phyloP scores from a whole-genome alignment of 2,113 vertebrate species.

The Phycodurus eques region DNA sequence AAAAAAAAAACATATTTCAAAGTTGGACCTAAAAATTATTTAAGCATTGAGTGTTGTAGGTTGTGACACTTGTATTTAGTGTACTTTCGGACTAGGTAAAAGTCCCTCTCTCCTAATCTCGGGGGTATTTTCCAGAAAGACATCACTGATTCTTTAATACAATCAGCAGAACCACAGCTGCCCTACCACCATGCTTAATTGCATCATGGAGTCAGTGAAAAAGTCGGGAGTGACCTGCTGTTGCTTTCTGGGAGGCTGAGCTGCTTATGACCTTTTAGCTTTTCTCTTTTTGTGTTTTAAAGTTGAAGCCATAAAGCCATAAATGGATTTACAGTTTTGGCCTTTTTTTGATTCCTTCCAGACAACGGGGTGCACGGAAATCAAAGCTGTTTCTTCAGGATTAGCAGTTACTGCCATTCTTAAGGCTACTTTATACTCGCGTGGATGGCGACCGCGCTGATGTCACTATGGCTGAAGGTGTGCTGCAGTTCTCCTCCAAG shows the following conservation, averaged over 20 bases:
- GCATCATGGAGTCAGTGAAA: slow-evolving; percentile 69
- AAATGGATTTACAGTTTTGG: slow-evolving; percentile 25
- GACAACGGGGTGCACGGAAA: neutral
- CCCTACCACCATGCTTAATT: slow-evolving; percentile 62
- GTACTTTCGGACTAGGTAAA: slow-evolving; percentile 46
- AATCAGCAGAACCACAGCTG: slow-evolving; percentile 70
- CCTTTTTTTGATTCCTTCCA: neutral
- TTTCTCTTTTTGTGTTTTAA: slow-evolving; percentile 4
- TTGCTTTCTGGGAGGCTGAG: slow-evolving; percentile 59
- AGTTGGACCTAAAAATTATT: slow-evolving; percentile 16
- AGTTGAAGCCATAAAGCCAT: neutral
- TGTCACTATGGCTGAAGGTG: too few relatives aligned
- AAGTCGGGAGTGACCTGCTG: slow-evolving; percentile 66
- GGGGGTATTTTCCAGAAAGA: slow-evolving; percentile 63
- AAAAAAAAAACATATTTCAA: slow-evolving; percentile 24
- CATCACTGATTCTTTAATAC: slow-evolving; percentile 58
- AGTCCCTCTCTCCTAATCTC: slow-evolving; percentile 41
- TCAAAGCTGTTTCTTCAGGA: neutral
- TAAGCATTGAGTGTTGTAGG: slow-evolving; percentile 30
- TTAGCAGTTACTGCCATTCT: neutral
- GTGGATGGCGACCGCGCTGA: too few relatives aligned
- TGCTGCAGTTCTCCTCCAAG: neutral
- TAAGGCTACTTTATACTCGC: too few relatives aligned
- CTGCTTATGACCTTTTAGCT: slow-evolving; percentile 38
- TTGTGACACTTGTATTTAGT: slow-evolving; percentile 43